These are phyloP conservation scores for Holothuria glaberrima DNA, from an alignment of 35 echinoderm and acorn worm genomes.

Conservation along the genomic window DNA sequence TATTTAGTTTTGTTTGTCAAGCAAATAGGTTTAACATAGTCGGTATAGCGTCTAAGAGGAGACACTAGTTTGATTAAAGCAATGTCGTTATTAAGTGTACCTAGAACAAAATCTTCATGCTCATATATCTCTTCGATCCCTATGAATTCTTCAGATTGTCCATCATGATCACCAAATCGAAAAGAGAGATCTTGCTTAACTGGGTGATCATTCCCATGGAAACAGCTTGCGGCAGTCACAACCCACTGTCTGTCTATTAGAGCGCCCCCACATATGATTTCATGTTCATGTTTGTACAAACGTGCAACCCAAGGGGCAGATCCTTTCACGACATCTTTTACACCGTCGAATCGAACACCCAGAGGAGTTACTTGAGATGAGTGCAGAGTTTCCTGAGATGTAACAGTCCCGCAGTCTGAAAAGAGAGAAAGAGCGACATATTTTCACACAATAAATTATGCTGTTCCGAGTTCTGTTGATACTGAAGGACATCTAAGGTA, in stretches of 20 bases:
- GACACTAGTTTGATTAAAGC: constrained; percentile 68
- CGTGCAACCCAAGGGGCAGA: constrained; percentile 80
- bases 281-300: constrained; percentile 26
- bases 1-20: constrained; percentile 58
- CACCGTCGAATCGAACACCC: constrained; percentile 50
- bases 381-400: neutral
- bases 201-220: neutral
- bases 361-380: neutral
- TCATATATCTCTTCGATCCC: constrained; percentile 58
- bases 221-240: constrained; percentile 81
- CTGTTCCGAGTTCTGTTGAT: too few species aligned
- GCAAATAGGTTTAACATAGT: constrained; percentile 81
- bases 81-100: constrained; percentile 66
- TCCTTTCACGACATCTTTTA: constrained; percentile 29
- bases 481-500: too few species aligned
- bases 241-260: constrained; percentile 79
- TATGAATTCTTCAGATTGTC: neutral
- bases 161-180: constrained; percentile 71
- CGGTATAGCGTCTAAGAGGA: constrained; percentile 61
- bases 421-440: too few species aligned
- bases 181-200: constrained; percentile 11
- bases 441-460: too few species aligned
- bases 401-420: constrained; percentile 71
- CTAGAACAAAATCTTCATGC: constrained; percentile 54
- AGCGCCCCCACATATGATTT: constrained; percentile 67